Conservation (phyloP, 2,888 invertebrate species). For the Tanytarsus gracilentus region DNA sequence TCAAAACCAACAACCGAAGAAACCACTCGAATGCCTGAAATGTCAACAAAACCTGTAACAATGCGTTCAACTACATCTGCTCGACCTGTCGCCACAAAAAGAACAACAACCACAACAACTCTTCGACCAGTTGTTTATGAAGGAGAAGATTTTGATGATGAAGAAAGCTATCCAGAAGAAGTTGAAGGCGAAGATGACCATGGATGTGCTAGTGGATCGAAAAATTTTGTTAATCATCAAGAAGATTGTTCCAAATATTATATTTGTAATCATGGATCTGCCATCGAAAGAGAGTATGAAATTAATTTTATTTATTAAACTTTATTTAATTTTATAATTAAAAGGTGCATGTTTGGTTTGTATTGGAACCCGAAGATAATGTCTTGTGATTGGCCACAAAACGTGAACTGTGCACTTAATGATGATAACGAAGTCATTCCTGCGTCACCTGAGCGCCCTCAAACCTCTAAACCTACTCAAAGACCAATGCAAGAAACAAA, state of each 20-base stretch:
- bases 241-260: conserved; percentile 69
- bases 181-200: not conserved
- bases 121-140: conserved; percentile 45
- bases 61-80: conserved; percentile 27
- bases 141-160: conserved; percentile 42
- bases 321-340: conserved; percentile 13
- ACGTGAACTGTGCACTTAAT: conserved; percentile 49
- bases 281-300: conserved; percentile 50
- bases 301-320: not conserved
- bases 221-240: conserved; percentile 51
- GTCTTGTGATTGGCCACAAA: conserved; percentile 68
- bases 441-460: conserved; percentile 33
- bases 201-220: not conserved
- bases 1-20: conserved; percentile 33
- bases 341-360: conserved; percentile 60
- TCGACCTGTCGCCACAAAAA: conserved; percentile 31
- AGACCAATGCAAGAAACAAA: conserved; percentile 33
- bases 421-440: conserved; percentile 32
- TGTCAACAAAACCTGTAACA: conserved; percentile 7
- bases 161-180: not conserved
- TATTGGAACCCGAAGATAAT: conserved; percentile 53
- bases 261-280: conserved; percentile 64
- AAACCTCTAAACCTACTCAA: conserved; percentile 30
- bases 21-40: conserved; percentile 29
- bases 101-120: conserved; percentile 31